A percentile compares a stretch with the other conserved stretches of the same genome.
phyloP scores from a whole-genome alignment of 2,797 vertebrate genomes.

The Xenopus petersii region DNA sequence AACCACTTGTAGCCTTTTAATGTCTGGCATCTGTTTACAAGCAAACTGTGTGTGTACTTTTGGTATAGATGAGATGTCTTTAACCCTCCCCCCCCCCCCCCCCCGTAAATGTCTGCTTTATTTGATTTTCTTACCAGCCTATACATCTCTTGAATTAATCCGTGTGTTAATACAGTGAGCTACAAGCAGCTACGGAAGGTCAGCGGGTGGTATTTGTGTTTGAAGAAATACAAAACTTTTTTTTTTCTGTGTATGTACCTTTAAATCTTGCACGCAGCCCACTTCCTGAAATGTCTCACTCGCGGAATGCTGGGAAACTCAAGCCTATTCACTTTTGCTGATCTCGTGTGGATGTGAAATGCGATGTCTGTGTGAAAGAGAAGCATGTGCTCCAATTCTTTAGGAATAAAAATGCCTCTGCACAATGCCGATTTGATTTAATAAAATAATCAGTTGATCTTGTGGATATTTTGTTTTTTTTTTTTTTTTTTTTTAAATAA shows the following conservation, averaged over 20 bases:
- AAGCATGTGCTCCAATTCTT: slow-evolving; percentile 33
- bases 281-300: slow-evolving; percentile 3
- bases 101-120: slow-evolving; percentile 10
- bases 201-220: slow-evolving; percentile 2
- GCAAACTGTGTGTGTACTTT: slow-evolving; percentile 24
- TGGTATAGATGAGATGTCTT: slow-evolving; percentile 29
- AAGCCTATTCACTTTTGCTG: neutral
- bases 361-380: slow-evolving; percentile 29
- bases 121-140: slow-evolving; percentile 5
- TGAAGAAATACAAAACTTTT: slow-evolving; percentile 2
- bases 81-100: neutral
- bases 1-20: slow-evolving; percentile 73
- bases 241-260: slow-evolving; percentile 11
- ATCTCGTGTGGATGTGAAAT: slow-evolving; percentile 26
- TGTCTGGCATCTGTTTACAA: slow-evolving; percentile 62
- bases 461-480: neutral
- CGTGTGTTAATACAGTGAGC: neutral
- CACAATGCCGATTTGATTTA: slow-evolving; percentile 35
- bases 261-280: slow-evolving; percentile 26
- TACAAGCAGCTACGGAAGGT: neutral
- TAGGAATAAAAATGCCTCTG: slow-evolving; percentile 22
- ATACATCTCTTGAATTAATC: neutral
- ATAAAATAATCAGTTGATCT: slow-evolving; percentile 22
- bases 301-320: neutral
- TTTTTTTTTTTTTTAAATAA: neutral